Evolutionary conservation across 2,113 vertebrate species (phyloP).

Genomic region (Panthera uncia): DNA sequence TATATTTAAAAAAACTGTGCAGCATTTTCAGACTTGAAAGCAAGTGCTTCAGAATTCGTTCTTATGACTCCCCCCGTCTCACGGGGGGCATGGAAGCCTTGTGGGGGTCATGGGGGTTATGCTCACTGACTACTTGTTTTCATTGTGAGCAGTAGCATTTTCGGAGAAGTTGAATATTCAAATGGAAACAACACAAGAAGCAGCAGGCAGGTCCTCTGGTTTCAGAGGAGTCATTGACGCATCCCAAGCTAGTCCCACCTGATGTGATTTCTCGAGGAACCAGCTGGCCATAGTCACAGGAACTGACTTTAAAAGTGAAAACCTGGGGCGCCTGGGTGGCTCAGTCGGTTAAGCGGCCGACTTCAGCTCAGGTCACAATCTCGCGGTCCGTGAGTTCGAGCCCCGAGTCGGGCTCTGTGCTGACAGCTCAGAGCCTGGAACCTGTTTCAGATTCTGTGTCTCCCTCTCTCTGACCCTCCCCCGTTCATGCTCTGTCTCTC

Average conservation of each 20-base stretch:
- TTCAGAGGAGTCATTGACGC: neutral
- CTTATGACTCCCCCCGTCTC: neutral
- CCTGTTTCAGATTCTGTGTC: no score
- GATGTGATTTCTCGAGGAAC: neutral
- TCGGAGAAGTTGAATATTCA: neutral
- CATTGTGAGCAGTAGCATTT: neutral
- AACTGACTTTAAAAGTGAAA: neutral
- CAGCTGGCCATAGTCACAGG: neutral
- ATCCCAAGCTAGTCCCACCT: neutral
- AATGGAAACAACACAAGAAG: neutral
- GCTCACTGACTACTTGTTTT: neutral
- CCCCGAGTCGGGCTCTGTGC: no score
- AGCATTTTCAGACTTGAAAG: neutral
- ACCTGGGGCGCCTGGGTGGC: neutral
- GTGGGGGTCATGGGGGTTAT: neutral
- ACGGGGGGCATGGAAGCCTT: no score
- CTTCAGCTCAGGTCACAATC: no score
- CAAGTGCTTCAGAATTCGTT: neutral
- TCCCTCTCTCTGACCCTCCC: no score
- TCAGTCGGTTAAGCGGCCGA: no score
- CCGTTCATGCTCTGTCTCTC: no score
- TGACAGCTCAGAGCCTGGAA: no score
- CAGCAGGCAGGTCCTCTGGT: accelerated
- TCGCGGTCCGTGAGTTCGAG: no score
- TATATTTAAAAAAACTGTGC: neutral